A percentile compares a stretch with the other conserved stretches of the same genome.
Conservation (phyloP, 37 sponge, comb jelly and placozoan genomes). For the Aphrocallistes beatrix region DNA sequence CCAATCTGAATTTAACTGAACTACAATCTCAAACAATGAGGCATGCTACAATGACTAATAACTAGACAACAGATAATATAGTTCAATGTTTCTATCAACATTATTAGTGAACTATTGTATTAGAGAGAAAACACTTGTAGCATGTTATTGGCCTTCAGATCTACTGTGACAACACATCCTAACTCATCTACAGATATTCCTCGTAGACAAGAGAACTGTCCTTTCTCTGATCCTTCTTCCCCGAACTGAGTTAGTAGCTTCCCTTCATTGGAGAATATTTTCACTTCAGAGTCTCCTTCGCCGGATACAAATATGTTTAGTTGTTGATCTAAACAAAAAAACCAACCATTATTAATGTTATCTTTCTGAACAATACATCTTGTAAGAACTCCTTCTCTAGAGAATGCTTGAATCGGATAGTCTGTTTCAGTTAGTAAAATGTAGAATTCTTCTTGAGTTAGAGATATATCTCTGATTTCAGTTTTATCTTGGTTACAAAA, state of each 20-base stretch:
- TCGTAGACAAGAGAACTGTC: background rate
- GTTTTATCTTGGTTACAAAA: background rate
- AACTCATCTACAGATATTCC: background rate
- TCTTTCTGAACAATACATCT: slow-evolving; percentile 1
- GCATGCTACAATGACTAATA: no score
- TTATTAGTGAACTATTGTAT: no score
- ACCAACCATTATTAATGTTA: background rate
- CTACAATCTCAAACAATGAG: no score
- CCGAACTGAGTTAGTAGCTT: slow-evolving; percentile 1
- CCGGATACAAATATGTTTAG: background rate
- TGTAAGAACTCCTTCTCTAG: background rate
- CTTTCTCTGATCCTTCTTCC: no score
- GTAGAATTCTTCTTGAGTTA: background rate
- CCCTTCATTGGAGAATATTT: slow-evolving; percentile 2
- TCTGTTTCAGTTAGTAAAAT: background rate
- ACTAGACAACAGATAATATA: no score
- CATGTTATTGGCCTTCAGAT: background rate
- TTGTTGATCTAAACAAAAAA: slow-evolving; percentile 15
- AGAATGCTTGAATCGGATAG: background rate
- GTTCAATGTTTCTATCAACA: no score
- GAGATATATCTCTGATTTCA: background rate
- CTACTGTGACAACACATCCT: background rate
- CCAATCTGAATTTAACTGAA: no score
- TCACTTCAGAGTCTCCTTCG: background rate
- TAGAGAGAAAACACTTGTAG: background rate